Conservation (phyloP, 2,797 vertebrate genomes). For the Pogonophryne albipinna region DNA sequence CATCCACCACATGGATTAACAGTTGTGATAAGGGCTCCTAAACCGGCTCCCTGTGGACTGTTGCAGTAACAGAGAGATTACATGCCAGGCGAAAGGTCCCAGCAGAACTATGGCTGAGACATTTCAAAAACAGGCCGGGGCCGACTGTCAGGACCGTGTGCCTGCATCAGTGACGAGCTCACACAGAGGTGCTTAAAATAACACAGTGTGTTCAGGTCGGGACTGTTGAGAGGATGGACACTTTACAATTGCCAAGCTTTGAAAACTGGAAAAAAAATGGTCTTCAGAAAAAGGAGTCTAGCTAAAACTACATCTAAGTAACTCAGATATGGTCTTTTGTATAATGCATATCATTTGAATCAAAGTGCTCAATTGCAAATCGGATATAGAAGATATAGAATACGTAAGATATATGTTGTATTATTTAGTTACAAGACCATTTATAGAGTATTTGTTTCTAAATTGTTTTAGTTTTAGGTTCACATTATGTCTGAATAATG, state of each 20-base stretch:
- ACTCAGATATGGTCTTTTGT: not conserved
- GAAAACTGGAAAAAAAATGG: conserved; percentile 7
- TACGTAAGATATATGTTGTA: not conserved
- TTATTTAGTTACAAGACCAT: not conserved
- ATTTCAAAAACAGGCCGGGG: conserved; percentile 35
- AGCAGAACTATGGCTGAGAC: conserved; percentile 22
- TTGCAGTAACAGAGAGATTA: conserved; percentile 11
- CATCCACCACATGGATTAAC: conserved; percentile 25
- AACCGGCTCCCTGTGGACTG: not conserved
- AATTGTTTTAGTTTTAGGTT: not conserved
- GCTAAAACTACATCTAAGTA: not conserved
- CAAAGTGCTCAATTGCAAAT: not conserved
- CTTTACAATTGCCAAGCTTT: not conserved
- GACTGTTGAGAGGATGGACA: conserved; percentile 17
- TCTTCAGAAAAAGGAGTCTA: not conserved
- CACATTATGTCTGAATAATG: not conserved
- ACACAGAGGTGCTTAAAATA: conserved; percentile 45
- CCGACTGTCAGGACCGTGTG: conserved; percentile 17
- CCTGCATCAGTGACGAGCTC: conserved; percentile 25
- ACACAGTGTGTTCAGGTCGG: conserved; percentile 29
- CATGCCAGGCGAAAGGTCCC: conserved; percentile 30
- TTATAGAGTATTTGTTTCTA: not conserved
- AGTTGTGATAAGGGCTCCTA: conserved; percentile 14
- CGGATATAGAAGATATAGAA: not conserved
- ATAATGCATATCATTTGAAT: not conserved